Base-by-base conservation (phyloP, 2,888 invertebrate species). In the Drosophila lacicola region DNA sequence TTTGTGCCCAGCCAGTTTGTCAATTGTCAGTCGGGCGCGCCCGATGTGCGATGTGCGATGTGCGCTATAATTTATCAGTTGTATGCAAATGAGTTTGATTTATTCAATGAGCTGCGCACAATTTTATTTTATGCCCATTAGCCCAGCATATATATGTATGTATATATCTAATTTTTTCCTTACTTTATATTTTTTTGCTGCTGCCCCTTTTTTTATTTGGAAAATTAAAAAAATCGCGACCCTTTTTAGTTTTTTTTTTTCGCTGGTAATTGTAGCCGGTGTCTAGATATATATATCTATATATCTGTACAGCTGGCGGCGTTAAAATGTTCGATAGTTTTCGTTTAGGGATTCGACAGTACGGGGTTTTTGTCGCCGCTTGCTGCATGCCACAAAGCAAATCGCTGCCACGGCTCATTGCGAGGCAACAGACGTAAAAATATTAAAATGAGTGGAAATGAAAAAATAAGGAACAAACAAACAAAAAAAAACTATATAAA, bases 341-440 rank as follows among this genome's bases (percentile, higher is more conserved):
- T 51, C 37, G 36, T 39, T 42, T 54, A 46, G 66, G 65, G 60
- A 56, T 34, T 56, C 56, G 62, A 42, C 53, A 54, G 29, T 36
- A 29, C 21, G 33, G 21, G 29, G 44, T 47, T 21, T 33, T n/a
- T 11, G 60, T 17, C 17, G 57, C 45, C 21, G 57, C 47, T 45
- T 45, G 76, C 62, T 69, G 84, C 78, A 82, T 79, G 89, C 80
- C 75, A 85, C 82, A 88, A 89, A 87, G 86, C 80, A 81, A 85
- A 82, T 79, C 76, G 70, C 73, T 81, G 90, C 80, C 85, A 88
- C 91, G 91, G 90, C 91, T 89, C 91, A 91, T 91, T 92, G 92
- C 91, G 89, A 87, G 81, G 90, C 91, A 91, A 82, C 88, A 91
- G 91, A 91, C 90, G 90, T 88, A 82, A 89, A 91, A 90, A 90